Evolutionary conservation across 1,140 invertebrate genomes (phyloP), one percentile per base, ranked within the genome.

Genomic region (Lutraria rhynchaena): DNA sequence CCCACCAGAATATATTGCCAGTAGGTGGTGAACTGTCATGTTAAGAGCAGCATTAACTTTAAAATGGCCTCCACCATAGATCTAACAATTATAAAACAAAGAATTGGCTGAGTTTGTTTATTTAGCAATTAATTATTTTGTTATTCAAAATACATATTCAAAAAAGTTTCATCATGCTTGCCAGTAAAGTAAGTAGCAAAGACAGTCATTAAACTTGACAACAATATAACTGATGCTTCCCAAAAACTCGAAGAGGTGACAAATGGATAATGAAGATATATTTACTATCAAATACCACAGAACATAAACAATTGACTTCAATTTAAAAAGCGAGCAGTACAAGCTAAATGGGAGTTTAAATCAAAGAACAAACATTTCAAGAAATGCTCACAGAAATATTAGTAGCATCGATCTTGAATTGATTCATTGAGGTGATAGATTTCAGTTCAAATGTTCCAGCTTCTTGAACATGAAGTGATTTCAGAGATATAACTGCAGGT

Each of bases 51-150:
- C 73, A 69, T 78, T 86, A 9, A 82, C 71, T 49, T 73, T 58
- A 57, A 89, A 85, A 74, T 87, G 82, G 41, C 88, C 88, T 29
- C 88, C 88, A 61, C 88, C 88, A 80, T 89, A 88, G 0, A 88
- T 81, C 88, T 89, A 46, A 15, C 63, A 60, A 27, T 15, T 7
- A 29, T 9, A 58, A 55, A 7, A 11, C 22, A 55, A 24, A n/a
- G 5, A 55, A 55, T 55, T 55, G 17, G 19, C 19, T 46, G 9
- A 46, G 19, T 19, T 46, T 46, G 19, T 46, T 46, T 46, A 46
- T 11, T 19, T 11, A 46, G 44, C 7, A 46, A 46, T 11, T 11
- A 46, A 46, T 11, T 19, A 46, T 19, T 11, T 19, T n/a, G n/a
- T n/a, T n/a, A n/a, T n/a, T n/a, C n/a, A n/a, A n/a, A n/a, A n/a